phyloP scores from a whole-genome alignment of 2,113 vertebrate genomes.

The Gracilinanus agilis region DNA sequence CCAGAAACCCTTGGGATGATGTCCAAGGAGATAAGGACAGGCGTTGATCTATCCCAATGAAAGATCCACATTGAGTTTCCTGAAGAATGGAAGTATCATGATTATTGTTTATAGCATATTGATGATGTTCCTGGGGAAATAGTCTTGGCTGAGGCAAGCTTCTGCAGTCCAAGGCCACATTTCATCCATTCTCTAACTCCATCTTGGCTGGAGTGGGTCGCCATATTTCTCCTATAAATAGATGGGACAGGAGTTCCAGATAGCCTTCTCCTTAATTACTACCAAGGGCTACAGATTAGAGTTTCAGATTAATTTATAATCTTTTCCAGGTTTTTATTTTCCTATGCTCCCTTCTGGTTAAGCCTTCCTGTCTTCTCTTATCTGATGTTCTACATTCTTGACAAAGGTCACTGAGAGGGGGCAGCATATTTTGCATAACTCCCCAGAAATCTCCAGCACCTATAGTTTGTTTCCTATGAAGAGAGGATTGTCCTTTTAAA shows the following conservation, averaged over 20 bases:
- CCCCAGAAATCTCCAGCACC: background rate
- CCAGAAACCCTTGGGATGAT: background rate
- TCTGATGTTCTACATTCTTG: background rate
- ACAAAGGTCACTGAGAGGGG: slow-evolving; percentile 2
- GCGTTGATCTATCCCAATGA: background rate
- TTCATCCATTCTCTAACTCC: background rate
- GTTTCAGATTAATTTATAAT: background rate
- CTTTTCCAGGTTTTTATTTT: background rate
- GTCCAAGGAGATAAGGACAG: background rate
- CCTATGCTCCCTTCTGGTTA: background rate
- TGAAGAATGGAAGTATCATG: background rate
- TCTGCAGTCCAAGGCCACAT: background rate
- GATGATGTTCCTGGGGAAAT: background rate
- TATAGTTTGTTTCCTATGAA: background rate
- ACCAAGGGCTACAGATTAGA: background rate
- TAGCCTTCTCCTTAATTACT: background rate
- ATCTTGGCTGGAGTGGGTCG: background rate
- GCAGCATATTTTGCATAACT: background rate
- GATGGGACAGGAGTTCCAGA: background rate
- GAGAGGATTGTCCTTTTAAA: background rate
- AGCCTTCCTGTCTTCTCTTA: background rate
- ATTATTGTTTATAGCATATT: background rate
- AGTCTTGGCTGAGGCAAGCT: no score
- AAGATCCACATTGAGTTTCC: background rate
- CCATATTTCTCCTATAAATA: background rate